phyloP scores from a whole-genome alignment of 2,113 vertebrate species.

The Macrotis lagotis region DNA sequence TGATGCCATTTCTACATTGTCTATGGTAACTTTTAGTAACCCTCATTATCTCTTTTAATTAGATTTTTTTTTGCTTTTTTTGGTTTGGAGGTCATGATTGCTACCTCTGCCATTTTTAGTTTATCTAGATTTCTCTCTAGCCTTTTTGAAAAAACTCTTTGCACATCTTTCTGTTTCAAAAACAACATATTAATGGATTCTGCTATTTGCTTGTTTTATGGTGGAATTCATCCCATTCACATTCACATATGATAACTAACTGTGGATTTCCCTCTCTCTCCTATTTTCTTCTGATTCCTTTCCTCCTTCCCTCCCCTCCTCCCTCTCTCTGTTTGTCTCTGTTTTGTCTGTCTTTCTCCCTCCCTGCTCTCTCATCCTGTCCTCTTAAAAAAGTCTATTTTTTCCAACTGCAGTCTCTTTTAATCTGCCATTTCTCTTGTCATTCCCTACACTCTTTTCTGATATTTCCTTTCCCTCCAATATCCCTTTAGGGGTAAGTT shows the following conservation, averaged over 20 bases:
- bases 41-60: not conserved
- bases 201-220: not conserved
- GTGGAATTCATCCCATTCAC: not conserved
- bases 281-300: not conserved
- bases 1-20: not conserved
- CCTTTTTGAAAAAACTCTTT: not conserved
- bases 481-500: not conserved
- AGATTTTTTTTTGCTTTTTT: not conserved
- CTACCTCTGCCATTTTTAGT: not conserved
- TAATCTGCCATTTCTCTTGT: not conserved
- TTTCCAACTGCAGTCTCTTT: not conserved
- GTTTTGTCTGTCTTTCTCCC: not conserved
- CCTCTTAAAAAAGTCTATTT: not conserved
- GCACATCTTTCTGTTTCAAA: not conserved
- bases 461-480: not conserved
- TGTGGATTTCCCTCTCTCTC: not conserved
- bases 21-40: not conserved
- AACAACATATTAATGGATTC: not conserved
- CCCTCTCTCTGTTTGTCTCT: not conserved
- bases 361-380: not conserved
- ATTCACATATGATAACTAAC: not conserved
- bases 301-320: not conserved
- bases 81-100: not conserved
- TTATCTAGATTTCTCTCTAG: not conserved
- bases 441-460: not conserved